Evolutionary conservation across 2,888 invertebrate species (phyloP).

Genomic region (Callyntrura guangdongensis): DNA sequence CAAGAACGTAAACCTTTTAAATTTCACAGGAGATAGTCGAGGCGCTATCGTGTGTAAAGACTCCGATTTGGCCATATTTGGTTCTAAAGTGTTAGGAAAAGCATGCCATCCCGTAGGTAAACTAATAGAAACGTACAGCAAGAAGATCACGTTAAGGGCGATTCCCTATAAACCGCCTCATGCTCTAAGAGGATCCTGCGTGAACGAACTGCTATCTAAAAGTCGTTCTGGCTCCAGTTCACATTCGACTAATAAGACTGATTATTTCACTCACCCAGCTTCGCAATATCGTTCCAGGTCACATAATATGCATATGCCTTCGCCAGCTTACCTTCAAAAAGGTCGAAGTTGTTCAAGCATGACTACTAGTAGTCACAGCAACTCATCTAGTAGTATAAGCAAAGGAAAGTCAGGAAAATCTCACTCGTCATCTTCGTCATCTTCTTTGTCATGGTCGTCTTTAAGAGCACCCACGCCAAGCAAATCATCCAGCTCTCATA

Average conservation of each 20-base stretch:
- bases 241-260: constrained; percentile 66
- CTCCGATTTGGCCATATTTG: constrained; percentile 71
- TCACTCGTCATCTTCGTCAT: constrained; percentile 39
- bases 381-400: constrained; percentile 23
- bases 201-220: constrained; percentile 49
- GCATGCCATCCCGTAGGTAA: constrained; percentile 68
- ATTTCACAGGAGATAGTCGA: constrained; percentile 60
- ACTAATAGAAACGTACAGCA: constrained; percentile 71
- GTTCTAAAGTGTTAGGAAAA: constrained; percentile 70
- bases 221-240: constrained; percentile 63
- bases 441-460: not conserved
- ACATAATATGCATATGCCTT: constrained; percentile 40
- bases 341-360: constrained; percentile 51
- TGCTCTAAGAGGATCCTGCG: constrained; percentile 29
- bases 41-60: constrained; percentile 73
- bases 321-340: constrained; percentile 48
- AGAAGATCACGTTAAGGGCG: constrained; percentile 66
- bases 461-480: constrained; percentile 48
- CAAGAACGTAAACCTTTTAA: not conserved
- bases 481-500: constrained; percentile 50
- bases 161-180: constrained; percentile 24
- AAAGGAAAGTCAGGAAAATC: constrained; percentile 63
- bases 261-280: constrained; percentile 56
- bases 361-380: constrained; percentile 18
- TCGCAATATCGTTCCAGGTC: constrained; percentile 64